A percentile compares a stretch with the other conserved stretches of the same genome.
These are phyloP conservation scores for Dendrolimus punctatus DNA, from an alignment of 1,140 invertebrate species.

Conservation along the genomic window DNA sequence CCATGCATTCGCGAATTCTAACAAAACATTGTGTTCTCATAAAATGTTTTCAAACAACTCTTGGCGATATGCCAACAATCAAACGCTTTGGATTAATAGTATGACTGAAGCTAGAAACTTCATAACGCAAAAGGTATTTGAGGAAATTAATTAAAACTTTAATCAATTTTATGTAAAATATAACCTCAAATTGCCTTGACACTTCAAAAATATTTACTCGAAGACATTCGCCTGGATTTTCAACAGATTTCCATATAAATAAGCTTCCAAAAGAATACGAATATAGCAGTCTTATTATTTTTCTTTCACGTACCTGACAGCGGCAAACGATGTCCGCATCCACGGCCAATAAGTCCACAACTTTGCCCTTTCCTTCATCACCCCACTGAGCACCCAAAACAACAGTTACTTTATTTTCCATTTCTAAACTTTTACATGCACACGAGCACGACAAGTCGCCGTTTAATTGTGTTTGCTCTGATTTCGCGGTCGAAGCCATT, in stretches of 20 bases:
- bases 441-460: conserved; percentile 36
- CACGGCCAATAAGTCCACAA: conserved; percentile 97
- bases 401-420: conserved; percentile 85
- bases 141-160: conserved; percentile 4
- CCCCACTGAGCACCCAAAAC: conserved; percentile 99
- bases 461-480: conserved; percentile 54
- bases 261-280: neutral
- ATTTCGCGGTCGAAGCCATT: conserved; percentile 54
- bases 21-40: conserved; percentile 37
- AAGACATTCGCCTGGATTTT: neutral
- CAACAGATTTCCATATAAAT: neutral
- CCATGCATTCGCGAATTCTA: conserved; percentile 17
- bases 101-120: conserved; percentile 4
- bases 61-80: conserved; percentile 37
- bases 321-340: conserved; percentile 95
- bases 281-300: neutral
- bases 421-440: conserved; percentile 39
- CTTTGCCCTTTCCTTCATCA: conserved; percentile 99
- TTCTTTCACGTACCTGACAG: conserved; percentile 86
- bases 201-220: conserved; percentile 3
- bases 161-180: conserved; percentile 8
- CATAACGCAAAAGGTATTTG: conserved; percentile 4
- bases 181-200: conserved; percentile 20
- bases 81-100: neutral
- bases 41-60: conserved; percentile 50